Conservation (phyloP, 64 coral and sea anemone species). For the Trachythela sp. region DNA sequence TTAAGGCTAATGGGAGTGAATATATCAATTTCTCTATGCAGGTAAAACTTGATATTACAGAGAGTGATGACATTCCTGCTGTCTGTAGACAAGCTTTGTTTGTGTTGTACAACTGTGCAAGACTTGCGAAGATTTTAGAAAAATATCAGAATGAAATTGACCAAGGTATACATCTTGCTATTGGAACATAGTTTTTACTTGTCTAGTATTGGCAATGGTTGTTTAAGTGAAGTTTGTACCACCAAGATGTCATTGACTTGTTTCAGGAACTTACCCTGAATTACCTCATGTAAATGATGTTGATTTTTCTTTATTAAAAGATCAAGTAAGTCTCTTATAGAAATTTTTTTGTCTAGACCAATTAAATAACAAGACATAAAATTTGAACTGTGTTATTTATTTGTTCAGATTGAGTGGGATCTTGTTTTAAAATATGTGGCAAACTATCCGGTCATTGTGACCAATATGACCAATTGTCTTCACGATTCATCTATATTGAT, state of each 20-base stretch:
- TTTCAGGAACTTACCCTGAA: not conserved
- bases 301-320: not conserved
- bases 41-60: slow-evolving; percentile 17
- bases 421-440: not conserved
- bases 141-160: not conserved
- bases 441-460: not conserved
- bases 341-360: not conserved
- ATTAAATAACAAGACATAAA: not conserved
- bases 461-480: not conserved
- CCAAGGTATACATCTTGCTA: not conserved
- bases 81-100: not conserved
- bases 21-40: not conserved
- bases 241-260: not conserved
- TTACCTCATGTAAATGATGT: not conserved
- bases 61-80: not conserved
- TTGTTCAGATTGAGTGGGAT: not conserved
- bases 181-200: too few relatives aligned
- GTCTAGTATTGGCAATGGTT: too few relatives aligned
- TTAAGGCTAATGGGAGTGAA: too few relatives aligned
- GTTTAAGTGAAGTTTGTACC: not conserved
- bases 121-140: slow-evolving; percentile 9
- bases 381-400: not conserved
- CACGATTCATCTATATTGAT: not conserved
- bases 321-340: not conserved
- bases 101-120: slow-evolving; percentile 11